phyloP scores from a whole-genome alignment of 2,797 vertebrate genomes.

The Myiotriccus ornatus region DNA sequence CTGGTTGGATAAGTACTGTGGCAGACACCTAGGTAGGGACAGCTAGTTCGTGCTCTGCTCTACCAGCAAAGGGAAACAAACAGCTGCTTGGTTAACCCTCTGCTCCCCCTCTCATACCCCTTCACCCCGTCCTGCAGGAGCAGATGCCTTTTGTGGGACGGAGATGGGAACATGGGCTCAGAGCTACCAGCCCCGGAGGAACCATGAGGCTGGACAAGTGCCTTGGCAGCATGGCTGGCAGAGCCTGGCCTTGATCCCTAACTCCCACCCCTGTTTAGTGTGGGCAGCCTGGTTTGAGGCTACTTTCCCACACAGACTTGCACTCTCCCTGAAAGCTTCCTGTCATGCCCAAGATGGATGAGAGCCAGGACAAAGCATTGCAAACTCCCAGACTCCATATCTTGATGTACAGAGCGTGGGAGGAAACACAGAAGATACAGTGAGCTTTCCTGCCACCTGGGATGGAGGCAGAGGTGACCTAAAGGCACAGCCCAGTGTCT shows the following conservation, averaged over 20 bases:
- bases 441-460: background rate
- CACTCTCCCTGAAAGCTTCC: no score
- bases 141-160: background rate
- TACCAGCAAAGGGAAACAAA: background rate
- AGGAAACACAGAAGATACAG: background rate
- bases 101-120: background rate
- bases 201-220: background rate
- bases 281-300: rapidly evolving
- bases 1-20: rapidly evolving
- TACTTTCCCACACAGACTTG: background rate
- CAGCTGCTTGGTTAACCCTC: background rate
- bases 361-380: background rate
- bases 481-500: background rate
- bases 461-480: background rate
- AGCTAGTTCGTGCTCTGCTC: background rate
- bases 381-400: rapidly evolving
- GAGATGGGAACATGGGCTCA: background rate
- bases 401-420: background rate
- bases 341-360: background rate
- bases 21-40: background rate
- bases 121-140: background rate
- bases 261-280: rapidly evolving
- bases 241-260: background rate
- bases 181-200: background rate
- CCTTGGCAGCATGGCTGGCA: background rate